Evolutionary conservation across 2,888 invertebrate species (phyloP).

Genomic region (Saturnia pavonia): DNA sequence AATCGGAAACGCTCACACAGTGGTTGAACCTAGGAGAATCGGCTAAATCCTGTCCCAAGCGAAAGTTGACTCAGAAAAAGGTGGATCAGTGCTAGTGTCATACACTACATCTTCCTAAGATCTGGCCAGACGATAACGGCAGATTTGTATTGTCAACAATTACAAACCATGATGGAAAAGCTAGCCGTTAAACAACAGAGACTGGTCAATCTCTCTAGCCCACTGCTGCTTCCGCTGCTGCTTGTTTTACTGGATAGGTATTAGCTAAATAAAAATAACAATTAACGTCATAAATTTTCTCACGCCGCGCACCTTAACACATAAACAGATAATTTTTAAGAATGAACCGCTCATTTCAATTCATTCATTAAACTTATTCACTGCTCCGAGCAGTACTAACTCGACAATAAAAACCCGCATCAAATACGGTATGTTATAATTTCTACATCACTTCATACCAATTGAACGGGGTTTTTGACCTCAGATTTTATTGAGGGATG

Average conservation of each 20-base stretch:
- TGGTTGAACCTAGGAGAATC: too few species aligned
- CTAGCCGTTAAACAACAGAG: too few species aligned
- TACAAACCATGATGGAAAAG: too few species aligned
- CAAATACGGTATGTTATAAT: conserved; percentile 45
- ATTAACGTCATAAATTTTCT: neutral
- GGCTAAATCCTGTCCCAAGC: too few species aligned
- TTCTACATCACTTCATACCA: conserved; percentile 54
- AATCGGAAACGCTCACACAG: too few species aligned
- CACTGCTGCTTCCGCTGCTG: too few species aligned
- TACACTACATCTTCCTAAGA: too few species aligned
- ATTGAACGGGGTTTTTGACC: conserved; percentile 39
- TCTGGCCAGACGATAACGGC: too few species aligned
- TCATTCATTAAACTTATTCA: conserved; percentile 42
- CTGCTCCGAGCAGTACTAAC: conserved; percentile 23
- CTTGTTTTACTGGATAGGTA: neutral
- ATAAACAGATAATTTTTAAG: conserved; percentile 1
- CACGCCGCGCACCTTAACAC: neutral
- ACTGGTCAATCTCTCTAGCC: too few species aligned
- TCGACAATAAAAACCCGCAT: conserved; percentile 61
- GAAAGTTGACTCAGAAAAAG: too few species aligned
- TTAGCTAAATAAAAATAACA: neutral
- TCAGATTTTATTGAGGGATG: conserved; percentile 38
- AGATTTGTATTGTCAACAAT: too few species aligned
- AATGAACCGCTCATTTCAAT: conserved; percentile 16
- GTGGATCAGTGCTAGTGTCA: too few species aligned